Evolutionary conservation across 2,113 vertebrate genomes (phyloP).

Genomic region (Mesembrinibis cayennensis): DNA sequence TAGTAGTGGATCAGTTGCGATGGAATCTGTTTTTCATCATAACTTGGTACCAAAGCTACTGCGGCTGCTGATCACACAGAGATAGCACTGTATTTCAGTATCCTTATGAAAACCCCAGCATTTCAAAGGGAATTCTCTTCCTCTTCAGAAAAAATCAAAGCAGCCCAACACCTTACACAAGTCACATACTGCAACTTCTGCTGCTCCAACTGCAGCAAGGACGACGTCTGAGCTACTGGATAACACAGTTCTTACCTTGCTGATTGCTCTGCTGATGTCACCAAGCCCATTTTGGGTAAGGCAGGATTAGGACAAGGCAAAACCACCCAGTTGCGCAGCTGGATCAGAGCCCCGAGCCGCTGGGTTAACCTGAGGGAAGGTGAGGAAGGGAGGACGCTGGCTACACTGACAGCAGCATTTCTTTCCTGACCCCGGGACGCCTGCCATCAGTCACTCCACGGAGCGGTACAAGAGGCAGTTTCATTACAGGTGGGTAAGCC

Average conservation of each 20-base stretch:
- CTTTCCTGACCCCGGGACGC: not conserved
- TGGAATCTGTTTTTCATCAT: constrained; percentile 41
- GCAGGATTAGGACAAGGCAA: not conserved
- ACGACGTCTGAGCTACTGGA: rapidly evolving
- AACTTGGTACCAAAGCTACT: constrained; percentile 13
- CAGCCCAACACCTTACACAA: not conserved
- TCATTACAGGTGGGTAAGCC: not conserved
- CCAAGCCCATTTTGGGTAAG: not conserved
- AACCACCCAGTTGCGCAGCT: not conserved
- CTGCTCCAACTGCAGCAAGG: not conserved
- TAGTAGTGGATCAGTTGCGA: not conserved
- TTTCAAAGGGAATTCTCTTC: constrained; percentile 12
- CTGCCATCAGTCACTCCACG: not conserved
- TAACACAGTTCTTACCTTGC: not conserved
- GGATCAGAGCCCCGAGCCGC: not conserved
- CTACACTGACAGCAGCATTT: not conserved
- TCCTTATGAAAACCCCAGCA: not conserved
- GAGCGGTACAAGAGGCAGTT: no score
- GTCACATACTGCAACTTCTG: rapidly evolving
- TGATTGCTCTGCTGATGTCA: not conserved
- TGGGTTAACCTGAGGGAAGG: not conserved
- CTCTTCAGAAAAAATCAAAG: not conserved
- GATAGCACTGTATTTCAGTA: not conserved
- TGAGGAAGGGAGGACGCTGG: not conserved
- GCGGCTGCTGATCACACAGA: not conserved